Evolutionary conservation across 2,113 vertebrate genomes (phyloP), one percentile per base, ranked within the genome.

Genomic region (Misgurnus mizolepis): DNA sequence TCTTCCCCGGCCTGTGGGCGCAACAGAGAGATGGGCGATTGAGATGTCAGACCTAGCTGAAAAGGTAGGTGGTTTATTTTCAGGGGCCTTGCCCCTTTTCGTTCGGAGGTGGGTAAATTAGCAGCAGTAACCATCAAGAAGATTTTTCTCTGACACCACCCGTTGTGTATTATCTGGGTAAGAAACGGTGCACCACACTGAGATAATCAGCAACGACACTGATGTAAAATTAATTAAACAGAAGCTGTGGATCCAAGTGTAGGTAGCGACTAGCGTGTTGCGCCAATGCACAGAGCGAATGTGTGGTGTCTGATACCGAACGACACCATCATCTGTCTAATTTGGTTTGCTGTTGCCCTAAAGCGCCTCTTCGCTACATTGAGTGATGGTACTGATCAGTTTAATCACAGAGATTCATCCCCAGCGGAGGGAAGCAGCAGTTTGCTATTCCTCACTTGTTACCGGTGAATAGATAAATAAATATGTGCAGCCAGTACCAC

Each of bases 161-260:
- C 85, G 89, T 82, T 88, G 89, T 85, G 89, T 76, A 89, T 89
- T 90, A 89, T 88, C 87, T 89, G 79, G 81, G 40, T 58, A 65
- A 88, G 87, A 86, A 78, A 76, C 39, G 56, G 49, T 70, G 72
- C 14, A 86, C 82, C 87, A 84, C 68, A 83, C 80, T 88, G 83
- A 90, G 89, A 87, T 91, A 90, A 91, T 90, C 88, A 86, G 86
- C 82, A 87, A 79, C 87, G 87, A 89, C 87, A 90, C 86, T 88
- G 87, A 89, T 88, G 86, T 88, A 87, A 89, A 91, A 90, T 90
- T 91, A 91, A 92, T 89, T 87, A 87, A 90, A 88, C 78, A 68
- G 49, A 56, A 79, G 76, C 61, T 53, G 53, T 49, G 53, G 62
- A 72, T 61, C 56, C 50, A 43, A 22, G 50, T 43, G 18, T 69